Conservation (phyloP, 1,140 invertebrate species). For the Brachionus koreanus region DNA sequence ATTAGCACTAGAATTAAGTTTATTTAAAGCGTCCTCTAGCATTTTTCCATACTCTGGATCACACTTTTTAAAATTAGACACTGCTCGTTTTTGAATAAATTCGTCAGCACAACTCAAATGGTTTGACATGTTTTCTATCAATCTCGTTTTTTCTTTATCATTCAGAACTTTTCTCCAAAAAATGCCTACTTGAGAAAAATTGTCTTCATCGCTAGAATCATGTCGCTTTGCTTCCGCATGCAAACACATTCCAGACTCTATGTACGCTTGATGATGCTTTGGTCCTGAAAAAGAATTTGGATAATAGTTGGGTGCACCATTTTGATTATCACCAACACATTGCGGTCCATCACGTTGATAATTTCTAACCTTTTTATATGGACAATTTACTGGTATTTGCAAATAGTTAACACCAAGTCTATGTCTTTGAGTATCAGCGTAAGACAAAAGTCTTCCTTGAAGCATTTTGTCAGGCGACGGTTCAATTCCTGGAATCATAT, state of each 20-base stretch:
- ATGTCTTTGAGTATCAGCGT: conserved; percentile 88
- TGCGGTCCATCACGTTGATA: conserved; percentile 80
- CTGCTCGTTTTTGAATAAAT: conserved; percentile 37
- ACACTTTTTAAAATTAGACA: conserved; percentile 32
- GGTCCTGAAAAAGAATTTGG: conserved; percentile 90
- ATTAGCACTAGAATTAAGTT: background rate
- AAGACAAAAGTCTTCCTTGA: conserved; percentile 82
- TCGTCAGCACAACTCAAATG: background rate
- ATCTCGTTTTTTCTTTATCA: conserved; percentile 4
- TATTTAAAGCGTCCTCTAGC: conserved; percentile 18
- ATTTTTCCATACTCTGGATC: conserved; percentile 27
- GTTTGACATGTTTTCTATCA: conserved; percentile 14
- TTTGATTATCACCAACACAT: conserved; percentile 56
- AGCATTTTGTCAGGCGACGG: conserved; percentile 85
- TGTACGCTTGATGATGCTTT: conserved; percentile 47
- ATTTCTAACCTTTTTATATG: conserved; percentile 67
- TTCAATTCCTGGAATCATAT: conserved; percentile 80
- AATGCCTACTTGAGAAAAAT: conserved; percentile 34
- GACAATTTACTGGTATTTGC: conserved; percentile 91
- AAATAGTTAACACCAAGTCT: conserved; percentile 85
- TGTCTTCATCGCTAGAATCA: conserved; percentile 12
- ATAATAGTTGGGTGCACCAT: conserved; percentile 84
- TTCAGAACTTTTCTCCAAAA: conserved; percentile 44
- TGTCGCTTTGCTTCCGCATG: conserved; percentile 1
- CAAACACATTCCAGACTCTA: background rate